Percentiles rank a stretch among this genome's conserved stretches.
Conservation (phyloP, 2,797 vertebrate species). For the Sebastes goodei region DNA sequence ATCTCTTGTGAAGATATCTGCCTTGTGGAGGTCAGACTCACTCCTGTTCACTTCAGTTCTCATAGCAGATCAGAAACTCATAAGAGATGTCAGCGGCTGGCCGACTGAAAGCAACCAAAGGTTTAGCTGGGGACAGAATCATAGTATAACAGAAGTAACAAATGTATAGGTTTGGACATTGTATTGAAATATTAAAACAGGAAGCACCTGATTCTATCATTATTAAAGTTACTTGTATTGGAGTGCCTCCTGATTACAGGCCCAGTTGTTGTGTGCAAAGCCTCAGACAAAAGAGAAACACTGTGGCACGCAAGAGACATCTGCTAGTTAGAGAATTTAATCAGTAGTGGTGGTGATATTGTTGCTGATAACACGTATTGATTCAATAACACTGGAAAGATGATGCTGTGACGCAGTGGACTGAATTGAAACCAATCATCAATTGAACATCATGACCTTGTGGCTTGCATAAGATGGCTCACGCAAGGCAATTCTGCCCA, state of each 20-base stretch:
- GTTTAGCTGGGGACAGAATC: slow-evolving; percentile 10
- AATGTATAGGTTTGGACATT: not conserved
- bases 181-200: not conserved
- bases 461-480: slow-evolving; percentile 48
- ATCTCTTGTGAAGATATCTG: slow-evolving; percentile 54
- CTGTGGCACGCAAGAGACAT: not conserved
- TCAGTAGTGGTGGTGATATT: not conserved
- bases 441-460: slow-evolving; percentile 38
- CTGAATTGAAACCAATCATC: slow-evolving; percentile 26
- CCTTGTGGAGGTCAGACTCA: slow-evolving; percentile 48
- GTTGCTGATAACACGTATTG: slow-evolving; percentile 11
- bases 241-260: not conserved
- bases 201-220: not conserved
- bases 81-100: slow-evolving; percentile 30
- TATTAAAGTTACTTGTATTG: not conserved
- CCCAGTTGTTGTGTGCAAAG: not conserved
- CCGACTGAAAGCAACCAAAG: slow-evolving; percentile 29
- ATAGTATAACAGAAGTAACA: not conserved
- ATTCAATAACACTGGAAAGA: slow-evolving; percentile 17
- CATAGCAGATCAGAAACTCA: slow-evolving; percentile 33
- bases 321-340: slow-evolving; percentile 8
- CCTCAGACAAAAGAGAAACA: not conserved
- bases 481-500: slow-evolving; percentile 17
- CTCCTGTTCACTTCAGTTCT: slow-evolving; percentile 24
- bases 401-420: slow-evolving; percentile 18